phyloP scores from a whole-genome alignment of 2,113 vertebrate species.

The Cynopterus brachyotis region DNA sequence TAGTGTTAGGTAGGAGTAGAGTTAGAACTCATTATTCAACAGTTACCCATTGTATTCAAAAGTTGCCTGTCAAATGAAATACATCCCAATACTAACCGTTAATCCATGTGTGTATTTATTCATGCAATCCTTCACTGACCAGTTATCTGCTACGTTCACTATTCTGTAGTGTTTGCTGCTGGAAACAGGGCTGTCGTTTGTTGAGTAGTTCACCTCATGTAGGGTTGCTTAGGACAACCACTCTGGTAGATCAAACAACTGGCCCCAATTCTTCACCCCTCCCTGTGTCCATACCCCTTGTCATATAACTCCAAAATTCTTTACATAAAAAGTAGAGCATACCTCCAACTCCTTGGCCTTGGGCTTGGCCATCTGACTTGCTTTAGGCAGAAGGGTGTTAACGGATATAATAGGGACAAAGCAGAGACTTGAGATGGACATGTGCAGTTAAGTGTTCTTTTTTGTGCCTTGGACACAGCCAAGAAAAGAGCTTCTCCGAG shows the following conservation, averaged over 20 bases:
- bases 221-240: background rate
- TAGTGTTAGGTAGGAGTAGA: background rate
- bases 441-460: accelerated
- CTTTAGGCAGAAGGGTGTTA: background rate
- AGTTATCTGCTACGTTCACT: background rate
- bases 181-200: background rate
- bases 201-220: accelerated
- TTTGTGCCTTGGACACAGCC: background rate
- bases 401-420: background rate
- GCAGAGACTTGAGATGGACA: background rate
- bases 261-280: background rate
- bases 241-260: background rate
- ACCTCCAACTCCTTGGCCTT: background rate
- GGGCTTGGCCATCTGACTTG: background rate
- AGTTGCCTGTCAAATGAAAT: background rate
- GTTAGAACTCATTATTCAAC: background rate
- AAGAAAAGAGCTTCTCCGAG: background rate
- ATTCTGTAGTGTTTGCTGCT: background rate
- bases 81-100: background rate
- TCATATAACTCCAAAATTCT: background rate
- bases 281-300: background rate
- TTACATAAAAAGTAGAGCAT: background rate
- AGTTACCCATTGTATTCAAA: background rate
- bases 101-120: background rate
- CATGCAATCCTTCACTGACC: background rate